Evolutionary conservation across 2,113 vertebrate genomes (phyloP), one percentile per base, ranked within the genome.

Genomic region (Phaethornis superciliosus): DNA sequence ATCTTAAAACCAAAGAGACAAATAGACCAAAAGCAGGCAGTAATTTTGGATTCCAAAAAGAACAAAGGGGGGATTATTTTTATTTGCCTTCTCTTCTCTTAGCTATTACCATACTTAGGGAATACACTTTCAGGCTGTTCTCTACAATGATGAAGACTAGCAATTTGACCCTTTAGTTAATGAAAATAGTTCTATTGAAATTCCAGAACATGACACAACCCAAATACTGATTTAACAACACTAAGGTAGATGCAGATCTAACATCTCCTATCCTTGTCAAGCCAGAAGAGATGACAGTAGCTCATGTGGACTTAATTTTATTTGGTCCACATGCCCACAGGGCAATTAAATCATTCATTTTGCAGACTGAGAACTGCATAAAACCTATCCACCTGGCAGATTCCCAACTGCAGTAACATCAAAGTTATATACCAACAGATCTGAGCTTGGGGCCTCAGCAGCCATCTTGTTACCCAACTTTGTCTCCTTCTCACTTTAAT

Each of bases 201-300:
- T 92, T 91, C 85, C 88, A 88, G 75, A 63, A 78, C 15, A 37
- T 9, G 59, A 83, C 88, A 96, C 94, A 75, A 82, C 76, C 63
- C 17, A 88, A 55, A 88, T 47, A 92, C 46, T 74, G 82, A 80
- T 70, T 91, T 94, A 80, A 22, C 91, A 94, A 85, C 42, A 70
- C 28, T 42, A 70, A 37, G 37, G 68, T 59, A 89, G 68, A 92
- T 47, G 42, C 82, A 95, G 80, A 94, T 78, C 52, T 37, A 95
- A 81, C 69, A 86, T 62, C 69, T 62, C 67, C 77, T 95, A 88
- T 88, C 69, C 51, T 94, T 70, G 47, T 81, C 72, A 85, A 63
- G 79, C 63, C 85, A 77, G 63, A 85, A 85, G 75, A 90, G 59
- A 88, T 81, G 90, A 85, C 80, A 91, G 68, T 51, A 93, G 67